Evolutionary conservation across 2,113 vertebrate species (phyloP).

Genomic region (Actinemys pallida): DNA sequence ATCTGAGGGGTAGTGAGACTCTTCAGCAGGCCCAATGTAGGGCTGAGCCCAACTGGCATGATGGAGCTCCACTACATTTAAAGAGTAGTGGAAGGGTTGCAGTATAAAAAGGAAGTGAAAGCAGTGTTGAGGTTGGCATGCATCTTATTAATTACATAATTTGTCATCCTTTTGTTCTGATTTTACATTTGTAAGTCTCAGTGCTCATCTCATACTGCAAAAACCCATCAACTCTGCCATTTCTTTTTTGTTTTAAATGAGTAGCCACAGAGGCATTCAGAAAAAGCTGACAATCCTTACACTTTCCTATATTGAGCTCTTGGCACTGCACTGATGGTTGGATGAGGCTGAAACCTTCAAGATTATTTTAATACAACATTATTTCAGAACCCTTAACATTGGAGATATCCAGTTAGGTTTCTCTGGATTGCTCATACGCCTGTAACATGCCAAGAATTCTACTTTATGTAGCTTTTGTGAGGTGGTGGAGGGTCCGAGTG

Average conservation of each 20-base stretch:
- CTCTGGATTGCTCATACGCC: not conserved
- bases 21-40: not conserved
- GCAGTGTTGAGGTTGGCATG: not conserved
- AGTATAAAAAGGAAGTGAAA: not conserved
- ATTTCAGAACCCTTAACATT: not conserved
- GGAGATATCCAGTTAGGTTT: not conserved
- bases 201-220: not conserved
- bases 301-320: not conserved
- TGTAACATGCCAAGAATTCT: not conserved
- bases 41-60: not conserved
- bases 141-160: not conserved
- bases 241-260: not conserved
- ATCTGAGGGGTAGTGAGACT: not conserved
- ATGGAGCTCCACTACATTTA: not conserved
- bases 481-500: not conserved
- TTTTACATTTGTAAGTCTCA: not conserved
- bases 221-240: not conserved
- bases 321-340: not conserved
- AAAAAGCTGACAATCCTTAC: too few species aligned
- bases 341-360: not conserved
- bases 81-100: not conserved
- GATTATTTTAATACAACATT: not conserved
- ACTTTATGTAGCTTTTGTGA: not conserved
- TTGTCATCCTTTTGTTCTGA: not conserved
- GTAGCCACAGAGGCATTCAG: not conserved